Conservation (phyloP, 2,888 invertebrate species). For the Phyllotreta cruciferae region DNA sequence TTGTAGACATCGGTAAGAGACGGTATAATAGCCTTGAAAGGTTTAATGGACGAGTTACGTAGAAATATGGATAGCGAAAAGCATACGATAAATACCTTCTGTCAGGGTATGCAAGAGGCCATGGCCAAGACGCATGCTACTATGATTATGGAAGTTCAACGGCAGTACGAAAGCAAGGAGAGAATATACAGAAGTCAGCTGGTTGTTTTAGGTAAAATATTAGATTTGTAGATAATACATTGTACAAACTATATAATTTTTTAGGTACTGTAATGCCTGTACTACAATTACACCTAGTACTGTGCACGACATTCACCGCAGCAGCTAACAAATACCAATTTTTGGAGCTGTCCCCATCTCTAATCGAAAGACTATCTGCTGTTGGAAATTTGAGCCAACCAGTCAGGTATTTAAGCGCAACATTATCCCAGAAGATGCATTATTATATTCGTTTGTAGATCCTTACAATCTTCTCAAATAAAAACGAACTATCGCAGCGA, state of each 20-base stretch:
- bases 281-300: conserved; percentile 72
- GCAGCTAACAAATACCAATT: conserved; percentile 79
- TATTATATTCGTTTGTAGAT: conserved; percentile 49
- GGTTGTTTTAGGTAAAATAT: conserved; percentile 52
- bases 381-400: conserved; percentile 72
- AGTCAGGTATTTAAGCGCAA: conserved; percentile 59
- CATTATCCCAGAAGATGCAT: background rate
- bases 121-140: conserved; percentile 72
- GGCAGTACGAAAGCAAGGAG: conserved; percentile 65
- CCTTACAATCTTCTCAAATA: conserved; percentile 63
- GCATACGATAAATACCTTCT: conserved; percentile 70
- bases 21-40: conserved; percentile 70
- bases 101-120: conserved; percentile 70
- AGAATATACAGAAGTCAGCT: conserved; percentile 57
- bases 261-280: conserved; percentile 71
- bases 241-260: conserved; percentile 23
- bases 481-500: conserved; percentile 69
- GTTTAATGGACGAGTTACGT: conserved; percentile 71
- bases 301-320: conserved; percentile 74
- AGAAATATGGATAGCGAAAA: conserved; percentile 71
- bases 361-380: conserved; percentile 70
- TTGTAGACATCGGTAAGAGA: conserved; percentile 71
- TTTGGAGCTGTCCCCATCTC: conserved; percentile 71
- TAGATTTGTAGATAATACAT: conserved; percentile 7
- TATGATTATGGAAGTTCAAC: conserved; percentile 71